Conservation (phyloP, 2,797 vertebrate genomes). For the Staurois parvus region DNA sequence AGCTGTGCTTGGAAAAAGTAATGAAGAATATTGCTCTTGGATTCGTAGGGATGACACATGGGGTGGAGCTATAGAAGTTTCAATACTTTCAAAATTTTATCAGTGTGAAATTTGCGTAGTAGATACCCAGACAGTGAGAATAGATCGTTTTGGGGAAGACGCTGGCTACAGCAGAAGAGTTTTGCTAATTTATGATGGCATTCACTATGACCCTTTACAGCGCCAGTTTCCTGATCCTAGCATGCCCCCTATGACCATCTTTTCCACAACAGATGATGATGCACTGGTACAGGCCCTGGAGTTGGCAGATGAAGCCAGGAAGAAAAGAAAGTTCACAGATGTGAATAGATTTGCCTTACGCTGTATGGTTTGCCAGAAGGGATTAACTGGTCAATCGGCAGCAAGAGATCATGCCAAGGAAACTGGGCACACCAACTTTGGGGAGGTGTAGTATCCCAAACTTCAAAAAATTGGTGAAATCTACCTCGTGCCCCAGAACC, state of each 20-base stretch:
- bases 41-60: constrained; percentile 93
- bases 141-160: constrained; percentile 96
- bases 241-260: constrained; percentile 90
- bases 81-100: constrained; percentile 95
- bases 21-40: constrained; percentile 94
- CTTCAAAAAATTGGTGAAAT: constrained; percentile 63
- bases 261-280: constrained; percentile 87
- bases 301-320: constrained; percentile 92
- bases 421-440: constrained; percentile 96
- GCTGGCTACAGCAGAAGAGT: constrained; percentile 90
- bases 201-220: constrained; percentile 96
- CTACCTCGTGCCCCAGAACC: constrained; percentile 73
- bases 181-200: constrained; percentile 95
- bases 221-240: constrained; percentile 80
- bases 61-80: constrained; percentile 98
- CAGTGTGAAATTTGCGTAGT: constrained; percentile 98
- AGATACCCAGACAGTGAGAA: constrained; percentile 95
- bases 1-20: constrained; percentile 92
- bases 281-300: constrained; percentile 93
- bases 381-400: constrained; percentile 94
- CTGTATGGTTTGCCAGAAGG: constrained; percentile 96
- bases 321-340: constrained; percentile 94
- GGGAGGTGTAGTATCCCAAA: constrained; percentile 85
- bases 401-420: constrained; percentile 96
- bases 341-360: constrained; percentile 91